A percentile compares a stretch with the other conserved stretches of the same genome.
These are phyloP conservation scores for Calameuta filiformis DNA, from an alignment of 2,888 invertebrate species.

Conservation along the genomic window DNA sequence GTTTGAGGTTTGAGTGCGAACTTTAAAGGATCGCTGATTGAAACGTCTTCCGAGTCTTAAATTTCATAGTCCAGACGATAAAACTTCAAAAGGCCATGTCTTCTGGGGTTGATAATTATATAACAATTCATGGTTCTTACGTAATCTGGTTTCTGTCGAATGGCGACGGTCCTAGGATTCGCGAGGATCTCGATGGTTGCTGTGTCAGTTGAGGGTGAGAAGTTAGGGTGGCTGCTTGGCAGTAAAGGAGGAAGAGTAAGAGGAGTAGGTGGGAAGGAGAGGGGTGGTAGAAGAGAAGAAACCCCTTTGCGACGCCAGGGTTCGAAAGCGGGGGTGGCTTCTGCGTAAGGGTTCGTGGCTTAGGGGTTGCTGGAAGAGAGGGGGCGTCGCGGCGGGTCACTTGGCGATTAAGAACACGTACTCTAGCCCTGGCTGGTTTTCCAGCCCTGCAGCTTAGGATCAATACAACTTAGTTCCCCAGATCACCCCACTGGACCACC, in stretches of 20 bases:
- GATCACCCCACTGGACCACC: constrained; percentile 34
- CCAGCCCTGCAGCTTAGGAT: constrained; percentile 63
- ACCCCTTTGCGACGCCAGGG: constrained; percentile 13
- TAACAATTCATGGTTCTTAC: constrained; percentile 41
- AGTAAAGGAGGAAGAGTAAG: constrained; percentile 33
- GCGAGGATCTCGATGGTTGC: background rate
- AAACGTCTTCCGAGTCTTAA: background rate
- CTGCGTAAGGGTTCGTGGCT: constrained; percentile 19
- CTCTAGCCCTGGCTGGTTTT: constrained; percentile 59
- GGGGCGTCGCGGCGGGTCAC: constrained; percentile 62
- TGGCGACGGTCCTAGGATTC: constrained; percentile 39
- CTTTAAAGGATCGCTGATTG: background rate
- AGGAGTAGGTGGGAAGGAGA: constrained; percentile 26
- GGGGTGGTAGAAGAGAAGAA: constrained; percentile 37
- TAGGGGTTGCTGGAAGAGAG: constrained; percentile 15
- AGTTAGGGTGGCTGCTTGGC: constrained; percentile 15
- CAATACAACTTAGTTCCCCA: constrained; percentile 66
- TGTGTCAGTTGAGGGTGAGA: constrained; percentile 21
- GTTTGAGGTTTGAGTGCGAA: too few species aligned
- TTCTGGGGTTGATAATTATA: background rate
- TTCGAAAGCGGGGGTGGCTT: constrained; percentile 20
- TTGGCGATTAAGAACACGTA: constrained; percentile 68
- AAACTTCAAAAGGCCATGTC: background rate
- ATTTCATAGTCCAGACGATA: background rate
- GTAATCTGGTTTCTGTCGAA: constrained; percentile 53